Evolutionary conservation across 2,113 vertebrate genomes (phyloP), one percentile per base, ranked within the genome.

Genomic region (Nothocercus julius): DNA sequence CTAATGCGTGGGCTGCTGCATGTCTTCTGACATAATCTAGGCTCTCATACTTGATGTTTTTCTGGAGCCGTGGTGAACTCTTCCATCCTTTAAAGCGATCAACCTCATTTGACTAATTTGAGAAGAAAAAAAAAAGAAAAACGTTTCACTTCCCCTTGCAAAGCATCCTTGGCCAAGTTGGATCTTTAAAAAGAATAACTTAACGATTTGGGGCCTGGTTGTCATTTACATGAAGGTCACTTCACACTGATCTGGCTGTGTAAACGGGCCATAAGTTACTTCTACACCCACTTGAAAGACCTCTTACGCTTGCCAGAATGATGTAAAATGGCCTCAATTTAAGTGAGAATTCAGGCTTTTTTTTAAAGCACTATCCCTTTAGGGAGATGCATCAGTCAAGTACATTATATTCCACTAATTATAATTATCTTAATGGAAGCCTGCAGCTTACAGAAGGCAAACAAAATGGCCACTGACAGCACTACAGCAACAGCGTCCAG

Each of bases 1-100:
- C 97, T 97, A 97, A 97, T 97, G 97, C 96, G 97, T 97, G 97
- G 97, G 97, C 95, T 97, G 97, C 97, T 97, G 96, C 95, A 97
- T 97, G 96, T 97, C 97, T 97, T 96, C 96, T 97, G 97, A 97
- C 96, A 97, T 96, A 97, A 97, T 97, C 95, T 95, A 97, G 95
- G 97, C 97, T 97, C 95, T 97, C 94, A 94, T 96, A 97, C 96
- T 97, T 95, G 96, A 97, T 97, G 95, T 97, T 97, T 97, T 97
- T 97, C 97, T 97, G 95, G 95, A 97, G 96, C 92, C 7, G 92
- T 85, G 89, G 96, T 97, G 97, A 97, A 97, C 96, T 97, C 97
- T 96, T 97, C 95, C 95, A 94, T 97, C 96, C 97, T 97, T 97
- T 97, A 95, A 97, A 97, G 38, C 77, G 28, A 97, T 97, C 95